Evolutionary conservation across 2,797 vertebrate species (phyloP), one percentile per base, ranked within the genome.

Genomic region (Leuciscus waleckii): DNA sequence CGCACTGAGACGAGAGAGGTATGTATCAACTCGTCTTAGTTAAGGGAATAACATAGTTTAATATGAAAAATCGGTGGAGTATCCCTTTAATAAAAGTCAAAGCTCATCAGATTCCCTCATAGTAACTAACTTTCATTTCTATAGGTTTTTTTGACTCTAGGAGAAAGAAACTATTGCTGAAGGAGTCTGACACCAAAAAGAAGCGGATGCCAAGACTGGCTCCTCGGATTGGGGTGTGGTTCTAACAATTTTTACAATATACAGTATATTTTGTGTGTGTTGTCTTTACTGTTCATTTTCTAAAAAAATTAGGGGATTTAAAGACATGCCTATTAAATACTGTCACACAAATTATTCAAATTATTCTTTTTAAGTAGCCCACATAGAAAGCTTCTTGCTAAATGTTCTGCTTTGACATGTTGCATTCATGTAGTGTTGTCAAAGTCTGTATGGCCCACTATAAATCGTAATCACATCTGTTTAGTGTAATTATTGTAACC

Each of bases 81-180:
- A n/a, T n/a, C n/a, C n/a, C n/a, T n/a, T n/a, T n/a, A 61, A 41
- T 32, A 14, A 32, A 8, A 4, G 35, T 17, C n/a, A 73, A 37
- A 69, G 29, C 32, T 43, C 37, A 35, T 65, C 19, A 56, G 16
- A 54, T 69, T 70, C 54, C 10, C 43, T 56, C 3, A 7, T 21
- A 70, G 23, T 43, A 58, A 61, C n/a, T 43, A 23, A 43, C 49
- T 86, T 29, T 93, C 91, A 8, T 95, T 91, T 94, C 88, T 95
- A 88, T 94, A 99, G 98, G 97, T 90, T 88, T 96, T 94, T 95
- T 92, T 87, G 97, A 99, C 89, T 93, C 92, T 92, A 99, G 97
- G 94, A 96, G 97, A 94, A 99, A 97, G 96, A 98, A 98, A 91
- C 94, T 94, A 90, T 96, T 97, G 94, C 94, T 95, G 87, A 96